Conservation (phyloP, 2,113 vertebrate genomes). For the Hepsetus odoe region DNA sequence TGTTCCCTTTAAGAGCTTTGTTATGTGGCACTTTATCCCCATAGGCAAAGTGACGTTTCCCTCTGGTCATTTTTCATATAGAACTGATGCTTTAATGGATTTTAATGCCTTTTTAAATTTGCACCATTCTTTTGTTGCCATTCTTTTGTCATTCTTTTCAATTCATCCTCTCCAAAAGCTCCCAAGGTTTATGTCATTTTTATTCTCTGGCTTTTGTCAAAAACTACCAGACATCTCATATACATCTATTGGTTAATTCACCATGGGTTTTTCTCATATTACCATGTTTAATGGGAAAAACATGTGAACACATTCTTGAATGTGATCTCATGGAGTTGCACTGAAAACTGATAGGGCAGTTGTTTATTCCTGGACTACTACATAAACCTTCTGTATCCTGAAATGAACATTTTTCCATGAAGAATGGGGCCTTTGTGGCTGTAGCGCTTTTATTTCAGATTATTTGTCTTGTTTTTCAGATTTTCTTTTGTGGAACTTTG, state of each 20-base stretch:
- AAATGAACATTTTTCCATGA: constrained; percentile 30
- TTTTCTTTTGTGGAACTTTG: neutral
- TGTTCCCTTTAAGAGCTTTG: neutral
- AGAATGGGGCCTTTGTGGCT: neutral
- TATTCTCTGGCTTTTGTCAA: constrained; percentile 4
- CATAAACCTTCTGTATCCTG: constrained; percentile 19
- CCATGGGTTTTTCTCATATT: neutral
- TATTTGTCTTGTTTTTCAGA: neutral
- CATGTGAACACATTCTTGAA: neutral
- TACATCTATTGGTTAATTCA: neutral
- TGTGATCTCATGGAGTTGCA: neutral
- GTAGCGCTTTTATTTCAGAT: neutral
- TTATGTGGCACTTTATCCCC: neutral
- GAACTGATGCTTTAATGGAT: neutral
- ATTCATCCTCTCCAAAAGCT: neutral
- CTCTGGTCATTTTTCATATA: neutral
- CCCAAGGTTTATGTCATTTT: neutral
- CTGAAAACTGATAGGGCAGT: neutral
- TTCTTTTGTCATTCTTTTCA: neutral
- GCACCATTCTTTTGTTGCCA: neutral
- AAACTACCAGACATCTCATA: neutral
- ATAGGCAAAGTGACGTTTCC: neutral
- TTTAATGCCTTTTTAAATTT: neutral
- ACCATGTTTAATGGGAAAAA: neutral
- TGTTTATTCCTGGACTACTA: constrained; percentile 20